Base-by-base conservation (phyloP, 2,888 invertebrate genomes). In the Hypselothyrea guttata region DNA sequence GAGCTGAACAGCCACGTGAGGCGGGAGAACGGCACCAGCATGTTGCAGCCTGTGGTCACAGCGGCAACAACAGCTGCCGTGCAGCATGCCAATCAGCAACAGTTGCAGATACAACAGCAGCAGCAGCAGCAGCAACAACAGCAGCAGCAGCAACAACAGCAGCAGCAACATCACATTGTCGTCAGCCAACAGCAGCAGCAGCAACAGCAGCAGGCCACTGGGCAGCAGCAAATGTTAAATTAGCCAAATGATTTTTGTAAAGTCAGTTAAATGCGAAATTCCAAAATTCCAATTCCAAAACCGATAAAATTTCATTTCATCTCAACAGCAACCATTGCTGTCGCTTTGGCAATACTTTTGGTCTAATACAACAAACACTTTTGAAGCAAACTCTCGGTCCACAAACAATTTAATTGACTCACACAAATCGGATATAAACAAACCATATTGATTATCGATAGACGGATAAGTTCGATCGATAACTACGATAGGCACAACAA, bases 41-140 rank as follows among this genome's bases (percentile, higher is more conserved):
- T 89, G 87, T 37, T 89, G 67, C 90, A 89, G 46, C 89, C 90
- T 1, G 86, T 89, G 49, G 78, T 87, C 8, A 81, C 85, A 38
- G 82, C 87, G 33, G 83, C 88, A 27, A 83, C 88, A 18, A 82
- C 87, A 47, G 81, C 87, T 1, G 84, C 87, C 2, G 67, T 86
- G 58, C 86, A 88, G 48, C 88, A 88, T 56, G 88, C 87, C 38
- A 86, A 86, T 89, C 88, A 92, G 89, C 67, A 92, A 89, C 90
- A 91, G 40, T 91, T 91, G 62, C 92, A 91, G 74, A 87, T 90
- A 8, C 92, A 92, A 70, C 91, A 91, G 78, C 86, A 78, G 2
- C 84, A 84, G 15, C 71, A 71, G 1, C 84, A 84, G 5, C 77
- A 86, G 0, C 69, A 76, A 0, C 86, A 86, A 1, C 82, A 86